Base-by-base conservation (phyloP, 2,113 vertebrate species). In the Tapirus terrestris region DNA sequence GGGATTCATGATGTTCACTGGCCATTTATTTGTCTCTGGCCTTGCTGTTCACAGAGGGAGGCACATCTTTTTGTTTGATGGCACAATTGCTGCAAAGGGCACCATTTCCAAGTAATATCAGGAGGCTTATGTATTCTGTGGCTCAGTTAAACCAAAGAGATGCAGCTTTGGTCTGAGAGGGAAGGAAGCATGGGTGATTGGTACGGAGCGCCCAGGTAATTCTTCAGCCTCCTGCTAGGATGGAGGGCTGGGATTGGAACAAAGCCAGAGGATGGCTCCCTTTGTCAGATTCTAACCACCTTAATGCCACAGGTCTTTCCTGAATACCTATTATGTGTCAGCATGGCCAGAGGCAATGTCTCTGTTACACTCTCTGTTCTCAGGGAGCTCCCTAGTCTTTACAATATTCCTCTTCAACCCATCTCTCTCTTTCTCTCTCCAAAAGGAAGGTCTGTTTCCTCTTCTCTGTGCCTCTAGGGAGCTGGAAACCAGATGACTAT, bases 11-110 rank as follows among this genome's bases (percentile, higher is more conserved):
- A 97, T 96, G 89, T 96, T 97, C 97, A 97, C 97, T 96, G 93
- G 93, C 98, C 97, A 98, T 98, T 98, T 98, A 94, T 98, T 98
- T 98, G 97, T 97, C 93, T 98, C 73, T 98, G 96, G 88, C 98
- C 91, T 96, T 96, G 80, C 95, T 98, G 98, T 98, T 98, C 96
- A 93, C 97, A 96, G 97, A 98, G 85, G 94, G 97, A 98, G 86
- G 88, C 96, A 97, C 87, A 91, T 94, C 96, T 94, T 96, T 98
- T 98, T 94, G 98, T 98, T 98, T 98, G 98, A 98, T 98, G 97
- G 91, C 96, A 98, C 96, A 95, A 97, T 98, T 98, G 97, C 96
- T 98, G 97, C 94, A 94, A 97, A 97, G 95, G 97, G 95, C 93
- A 96, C 89, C 98, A 76, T 98, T 98, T 98, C 98, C 97, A 98